These are phyloP conservation scores for Liolophura sinensis DNA, from an alignment of 1,140 invertebrate genomes.

Conservation along the genomic window DNA sequence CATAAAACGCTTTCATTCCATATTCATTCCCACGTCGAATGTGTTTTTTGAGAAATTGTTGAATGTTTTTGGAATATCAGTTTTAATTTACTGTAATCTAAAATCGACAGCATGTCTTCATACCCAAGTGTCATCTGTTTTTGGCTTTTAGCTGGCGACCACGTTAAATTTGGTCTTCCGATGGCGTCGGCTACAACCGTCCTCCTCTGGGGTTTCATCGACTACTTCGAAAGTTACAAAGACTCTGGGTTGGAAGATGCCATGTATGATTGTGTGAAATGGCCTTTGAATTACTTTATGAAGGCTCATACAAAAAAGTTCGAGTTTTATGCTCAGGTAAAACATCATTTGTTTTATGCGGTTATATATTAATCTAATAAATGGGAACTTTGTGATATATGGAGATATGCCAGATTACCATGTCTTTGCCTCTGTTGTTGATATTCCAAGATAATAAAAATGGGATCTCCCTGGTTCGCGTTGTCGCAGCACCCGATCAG, in stretches of 20 bases:
- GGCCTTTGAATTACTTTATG: constrained; percentile 68
- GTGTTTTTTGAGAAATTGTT: neutral
- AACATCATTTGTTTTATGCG: constrained; percentile 56
- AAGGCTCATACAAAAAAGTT: constrained; percentile 46
- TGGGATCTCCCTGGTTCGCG: too few relatives aligned
- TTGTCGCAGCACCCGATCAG: too few relatives aligned
- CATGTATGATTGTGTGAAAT: constrained; percentile 50
- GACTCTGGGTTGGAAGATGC: constrained; percentile 52
- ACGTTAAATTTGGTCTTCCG: constrained; percentile 68
- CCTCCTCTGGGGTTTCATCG: constrained; percentile 65
- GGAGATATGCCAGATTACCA: too few relatives aligned
- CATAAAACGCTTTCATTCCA: too few relatives aligned
- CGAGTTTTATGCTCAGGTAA: constrained; percentile 12
- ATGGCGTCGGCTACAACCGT: constrained; percentile 66
- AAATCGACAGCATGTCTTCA: neutral
- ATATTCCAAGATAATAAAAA: too few relatives aligned
- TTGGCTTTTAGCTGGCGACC: constrained; percentile 63
- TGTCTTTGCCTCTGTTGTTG: too few relatives aligned
- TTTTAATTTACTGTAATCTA: neutral
- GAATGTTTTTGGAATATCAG: neutral
- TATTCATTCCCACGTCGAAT: neutral
- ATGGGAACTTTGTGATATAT: too few relatives aligned
- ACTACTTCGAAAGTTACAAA: constrained; percentile 62
- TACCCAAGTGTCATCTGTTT: neutral
- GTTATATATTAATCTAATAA: too few relatives aligned